Evolutionary conservation across 1,140 invertebrate genomes (phyloP).

Genomic region (Brachionus paranguensis): DNA sequence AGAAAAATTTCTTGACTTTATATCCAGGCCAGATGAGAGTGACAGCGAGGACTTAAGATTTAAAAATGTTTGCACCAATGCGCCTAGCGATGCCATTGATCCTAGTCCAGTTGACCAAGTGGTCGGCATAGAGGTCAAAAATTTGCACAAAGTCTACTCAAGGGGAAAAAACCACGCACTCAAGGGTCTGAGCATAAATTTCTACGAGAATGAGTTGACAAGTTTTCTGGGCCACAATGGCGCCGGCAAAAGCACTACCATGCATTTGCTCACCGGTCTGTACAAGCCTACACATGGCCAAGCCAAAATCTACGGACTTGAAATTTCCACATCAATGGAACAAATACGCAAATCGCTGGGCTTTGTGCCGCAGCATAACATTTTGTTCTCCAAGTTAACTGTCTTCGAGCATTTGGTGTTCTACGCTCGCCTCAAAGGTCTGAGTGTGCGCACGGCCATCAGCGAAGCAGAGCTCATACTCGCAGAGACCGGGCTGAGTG

Average conservation of each 20-base stretch:
- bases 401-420: slow-evolving; percentile 55
- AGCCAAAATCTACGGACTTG: slow-evolving; percentile 60
- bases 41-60: not conserved
- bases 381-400: slow-evolving; percentile 61
- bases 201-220: slow-evolving; percentile 63
- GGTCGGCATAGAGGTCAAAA: slow-evolving; percentile 63
- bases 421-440: slow-evolving; percentile 50
- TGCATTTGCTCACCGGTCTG: slow-evolving; percentile 66
- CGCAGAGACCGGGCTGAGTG: not conserved
- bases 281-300: slow-evolving; percentile 61
- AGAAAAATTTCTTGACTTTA: not conserved
- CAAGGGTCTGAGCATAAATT: slow-evolving; percentile 61
- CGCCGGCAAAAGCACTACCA: slow-evolving; percentile 61
- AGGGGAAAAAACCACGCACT: slow-evolving; percentile 60
- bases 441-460: slow-evolving; percentile 18
- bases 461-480: not conserved
- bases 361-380: slow-evolving; percentile 65
- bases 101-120: slow-evolving; percentile 39
- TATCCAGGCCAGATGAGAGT: not conserved
- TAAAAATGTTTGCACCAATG: not conserved
- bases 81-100: not conserved
- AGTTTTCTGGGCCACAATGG: slow-evolving; percentile 64
- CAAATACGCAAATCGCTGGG: slow-evolving; percentile 60
- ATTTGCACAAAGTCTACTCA: slow-evolving; percentile 61
- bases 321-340: slow-evolving; percentile 59